These are phyloP conservation scores for Malacosoma neustria DNA, from an alignment of 2,888 invertebrate species.

Conservation along the genomic window DNA sequence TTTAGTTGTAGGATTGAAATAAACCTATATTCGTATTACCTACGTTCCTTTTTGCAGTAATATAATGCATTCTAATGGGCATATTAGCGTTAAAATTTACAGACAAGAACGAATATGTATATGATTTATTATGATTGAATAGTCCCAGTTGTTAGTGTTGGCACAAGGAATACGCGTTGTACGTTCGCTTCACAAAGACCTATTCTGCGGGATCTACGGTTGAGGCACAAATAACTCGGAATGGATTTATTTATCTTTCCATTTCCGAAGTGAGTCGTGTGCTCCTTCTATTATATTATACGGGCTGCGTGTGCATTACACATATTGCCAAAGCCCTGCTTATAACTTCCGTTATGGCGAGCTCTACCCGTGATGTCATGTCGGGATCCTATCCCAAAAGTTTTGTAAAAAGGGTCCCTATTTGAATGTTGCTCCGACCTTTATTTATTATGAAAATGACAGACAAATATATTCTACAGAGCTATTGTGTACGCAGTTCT, in stretches of 20 bases:
- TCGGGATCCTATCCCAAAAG: slow-evolving; percentile 18
- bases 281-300: slow-evolving; percentile 26
- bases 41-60: too few species aligned
- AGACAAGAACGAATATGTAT: too few species aligned
- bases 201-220: slow-evolving; percentile 15
- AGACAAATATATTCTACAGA: slow-evolving; percentile 10
- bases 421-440: slow-evolving; percentile 15
- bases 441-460: slow-evolving; percentile 24
- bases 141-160: slow-evolving; percentile 22
- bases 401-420: slow-evolving; percentile 21
- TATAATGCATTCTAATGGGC: too few species aligned
- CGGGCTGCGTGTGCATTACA: slow-evolving; percentile 17
- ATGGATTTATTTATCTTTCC: slow-evolving; percentile 35
- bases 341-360: slow-evolving; percentile 22
- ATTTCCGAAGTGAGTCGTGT: slow-evolving; percentile 22
- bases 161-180: slow-evolving; percentile 20
- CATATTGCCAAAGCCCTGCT: slow-evolving; percentile 20
- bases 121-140: too few species aligned
- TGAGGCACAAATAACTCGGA: slow-evolving; percentile 24
- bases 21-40: too few species aligned
- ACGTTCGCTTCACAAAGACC: slow-evolving; percentile 20
- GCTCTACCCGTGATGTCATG: slow-evolving; percentile 29
- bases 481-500: slow-evolving; percentile 4
- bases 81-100: too few species aligned
- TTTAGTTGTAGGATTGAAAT: too few species aligned